Evolutionary conservation across 1,140 invertebrate species (phyloP), one percentile per base, ranked within the genome.

Genomic region (Adelges cooleyi): DNA sequence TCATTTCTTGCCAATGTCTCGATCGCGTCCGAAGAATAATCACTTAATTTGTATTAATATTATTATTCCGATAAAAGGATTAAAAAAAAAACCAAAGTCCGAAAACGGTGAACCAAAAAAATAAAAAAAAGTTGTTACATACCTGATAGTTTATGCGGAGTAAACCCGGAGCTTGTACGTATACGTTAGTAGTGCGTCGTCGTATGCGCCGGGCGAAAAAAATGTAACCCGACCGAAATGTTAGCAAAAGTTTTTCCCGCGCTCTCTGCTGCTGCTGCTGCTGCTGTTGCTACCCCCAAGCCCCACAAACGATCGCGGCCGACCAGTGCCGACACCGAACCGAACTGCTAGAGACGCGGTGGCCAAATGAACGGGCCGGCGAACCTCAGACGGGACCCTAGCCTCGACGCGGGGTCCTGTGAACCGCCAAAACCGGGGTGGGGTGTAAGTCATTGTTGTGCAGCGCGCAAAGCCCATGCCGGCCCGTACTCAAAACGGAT

Each of bases 321-420:
- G 56, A 62, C 56, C 40, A 62, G 56, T 62, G 56, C 56, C 56
- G 56, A 62, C 56, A 62, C 56, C 42, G 56, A 48, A 62, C 56
- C 56, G 56, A 62, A 62, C 56, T 33, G 56, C 33, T 62, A 11
- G 56, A 62, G 56, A 62, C 56, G 56, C 56, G 56, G 56, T 62
- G 40, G 56, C 56, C 56, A 62, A 62, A 62, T 62, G 56, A 62
- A 46, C 56, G 56, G 40, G 56, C 56, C 40, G 56, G 23, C 56
- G 40, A 25, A 48, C 42, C 40, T 22, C n/a, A 40, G 23, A 11
- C 25, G 42, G 15, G 17, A 13, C 56, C n/a, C 56, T 46, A 27
- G 44, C 17, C 49, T 13, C 22, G 22, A 33, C 6, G 29, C 18
- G 13, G 23, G 52, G 52, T 20, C 27, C 52, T 17, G 5, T 9